A percentile compares a stretch with the other conserved stretches of the same genome.
Evolutionary conservation across 1,140 invertebrate genomes (phyloP).

Genomic region (Drosophila pseudoananassae): DNA sequence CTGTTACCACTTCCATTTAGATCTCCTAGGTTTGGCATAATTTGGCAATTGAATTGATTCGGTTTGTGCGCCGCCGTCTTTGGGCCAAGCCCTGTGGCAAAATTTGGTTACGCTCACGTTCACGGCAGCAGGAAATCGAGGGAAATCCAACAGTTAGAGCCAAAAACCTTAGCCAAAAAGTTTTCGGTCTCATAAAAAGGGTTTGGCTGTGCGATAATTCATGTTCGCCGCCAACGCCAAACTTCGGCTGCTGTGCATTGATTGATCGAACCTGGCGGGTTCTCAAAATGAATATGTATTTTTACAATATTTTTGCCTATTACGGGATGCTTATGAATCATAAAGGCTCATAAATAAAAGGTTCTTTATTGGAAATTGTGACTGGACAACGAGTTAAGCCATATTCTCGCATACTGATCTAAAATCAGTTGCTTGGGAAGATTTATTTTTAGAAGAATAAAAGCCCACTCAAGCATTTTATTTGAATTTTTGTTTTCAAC

Average conservation of each 20-base stretch:
- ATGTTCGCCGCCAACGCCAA: slow-evolving; percentile 80
- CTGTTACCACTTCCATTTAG: slow-evolving; percentile 24
- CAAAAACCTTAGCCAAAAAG: slow-evolving; percentile 45
- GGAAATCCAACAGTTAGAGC: slow-evolving; percentile 28
- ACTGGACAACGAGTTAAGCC: too few species aligned
- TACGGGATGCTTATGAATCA: neutral
- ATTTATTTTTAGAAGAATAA: too few species aligned
- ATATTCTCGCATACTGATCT: too few species aligned
- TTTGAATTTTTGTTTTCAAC: neutral
- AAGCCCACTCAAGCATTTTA: too few species aligned
- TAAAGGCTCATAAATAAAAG: neutral
- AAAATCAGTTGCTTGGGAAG: neutral
- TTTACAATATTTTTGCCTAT: neutral
- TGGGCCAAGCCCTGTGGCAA: slow-evolving; percentile 75
- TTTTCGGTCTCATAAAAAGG: slow-evolving; percentile 74
- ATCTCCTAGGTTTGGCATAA: slow-evolving; percentile 68
- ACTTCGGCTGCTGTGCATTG: slow-evolving; percentile 52
- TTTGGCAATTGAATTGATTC: slow-evolving; percentile 82
- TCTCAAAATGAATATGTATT: slow-evolving; percentile 10
- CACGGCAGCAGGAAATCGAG: slow-evolving; percentile 64
- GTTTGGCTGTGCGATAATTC: slow-evolving; percentile 78
- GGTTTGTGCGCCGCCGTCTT: slow-evolving; percentile 16
- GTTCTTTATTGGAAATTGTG: neutral
- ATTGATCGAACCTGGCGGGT: slow-evolving; percentile 65
- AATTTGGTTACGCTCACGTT: slow-evolving; percentile 82